These are phyloP conservation scores for Tringa solitaria DNA, from an alignment of 2,113 vertebrate genomes.

Conservation along the genomic window DNA sequence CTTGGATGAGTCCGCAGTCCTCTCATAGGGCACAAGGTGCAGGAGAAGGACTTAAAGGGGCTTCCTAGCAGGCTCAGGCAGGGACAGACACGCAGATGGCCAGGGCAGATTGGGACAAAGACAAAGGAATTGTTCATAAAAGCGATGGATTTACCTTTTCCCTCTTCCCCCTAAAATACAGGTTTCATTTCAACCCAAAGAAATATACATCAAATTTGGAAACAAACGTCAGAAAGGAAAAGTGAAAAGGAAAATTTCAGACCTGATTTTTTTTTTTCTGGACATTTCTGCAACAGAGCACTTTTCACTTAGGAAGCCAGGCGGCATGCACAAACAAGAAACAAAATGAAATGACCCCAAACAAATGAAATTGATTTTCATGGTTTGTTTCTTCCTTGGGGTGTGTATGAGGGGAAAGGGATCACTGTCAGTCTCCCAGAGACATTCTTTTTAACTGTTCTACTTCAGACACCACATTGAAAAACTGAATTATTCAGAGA, in stretches of 20 bases:
- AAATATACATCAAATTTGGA: not conserved
- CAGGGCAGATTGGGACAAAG: not conserved
- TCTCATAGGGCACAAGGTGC: accelerated
- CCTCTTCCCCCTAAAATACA: not conserved
- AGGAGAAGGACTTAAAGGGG: not conserved
- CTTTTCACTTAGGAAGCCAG: not conserved
- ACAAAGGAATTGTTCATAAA: not conserved
- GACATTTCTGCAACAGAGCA: not conserved
- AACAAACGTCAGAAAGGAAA: not conserved
- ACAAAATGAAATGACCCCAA: conserved; percentile 44
- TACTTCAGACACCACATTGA: not conserved
- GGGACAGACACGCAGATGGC: not conserved
- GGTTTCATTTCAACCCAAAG: not conserved
- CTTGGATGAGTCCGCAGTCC: not conserved
- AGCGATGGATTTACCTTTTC: not conserved
- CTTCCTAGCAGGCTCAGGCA: not conserved
- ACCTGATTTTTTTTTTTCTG: not conserved
- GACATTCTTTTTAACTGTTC: not conserved
- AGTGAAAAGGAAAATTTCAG: not conserved
- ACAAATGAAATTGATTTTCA: conserved; percentile 48
- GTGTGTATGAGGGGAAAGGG: not conserved
- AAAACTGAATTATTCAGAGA: not conserved
- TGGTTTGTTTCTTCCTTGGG: conserved; percentile 14
- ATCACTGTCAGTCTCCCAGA: conserved; percentile 11
- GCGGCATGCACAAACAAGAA: not conserved